These are phyloP conservation scores for Brachystomella parvula DNA, from an alignment of 1,140 invertebrate genomes.

Conservation along the genomic window DNA sequence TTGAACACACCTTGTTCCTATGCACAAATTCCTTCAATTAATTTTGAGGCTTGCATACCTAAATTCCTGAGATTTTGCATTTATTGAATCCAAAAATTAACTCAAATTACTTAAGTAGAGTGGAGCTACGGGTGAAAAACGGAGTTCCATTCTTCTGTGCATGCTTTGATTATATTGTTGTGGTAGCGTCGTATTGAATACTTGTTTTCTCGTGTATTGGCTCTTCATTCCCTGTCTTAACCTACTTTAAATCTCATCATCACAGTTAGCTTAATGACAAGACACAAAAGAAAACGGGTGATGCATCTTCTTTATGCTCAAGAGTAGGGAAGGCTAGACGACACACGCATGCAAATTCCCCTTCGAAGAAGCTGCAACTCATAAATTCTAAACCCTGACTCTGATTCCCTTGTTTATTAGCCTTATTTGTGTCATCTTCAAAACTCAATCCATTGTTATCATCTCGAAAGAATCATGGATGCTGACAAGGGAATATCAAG, in stretches of 20 bases:
- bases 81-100: not conserved
- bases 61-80: not conserved
- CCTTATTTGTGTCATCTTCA: not conserved
- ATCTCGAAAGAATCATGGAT: not conserved
- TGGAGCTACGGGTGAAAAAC: not conserved
- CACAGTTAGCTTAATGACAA: conserved; percentile 10
- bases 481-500: not conserved
- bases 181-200: not conserved
- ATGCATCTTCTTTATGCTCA: not conserved
- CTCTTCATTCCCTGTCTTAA: not conserved
- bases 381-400: conserved; percentile 4
- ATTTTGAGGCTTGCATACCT: not conserved
- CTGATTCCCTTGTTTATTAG: not conserved
- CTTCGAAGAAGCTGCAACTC: not conserved
- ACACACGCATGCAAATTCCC: not conserved
- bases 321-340: not conserved
- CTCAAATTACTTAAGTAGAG: not conserved
- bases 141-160: not conserved
- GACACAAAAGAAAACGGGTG: no score
- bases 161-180: not conserved
- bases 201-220: not conserved
- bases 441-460: not conserved
- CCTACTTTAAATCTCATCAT: not conserved
- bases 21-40: not conserved
- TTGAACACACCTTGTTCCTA: not conserved